Percentiles rank a stretch among this genome's conserved stretches.
These are phyloP conservation scores for Eulemur macaco DNA, from an alignment of 2,113 vertebrate species.

Conservation along the genomic window DNA sequence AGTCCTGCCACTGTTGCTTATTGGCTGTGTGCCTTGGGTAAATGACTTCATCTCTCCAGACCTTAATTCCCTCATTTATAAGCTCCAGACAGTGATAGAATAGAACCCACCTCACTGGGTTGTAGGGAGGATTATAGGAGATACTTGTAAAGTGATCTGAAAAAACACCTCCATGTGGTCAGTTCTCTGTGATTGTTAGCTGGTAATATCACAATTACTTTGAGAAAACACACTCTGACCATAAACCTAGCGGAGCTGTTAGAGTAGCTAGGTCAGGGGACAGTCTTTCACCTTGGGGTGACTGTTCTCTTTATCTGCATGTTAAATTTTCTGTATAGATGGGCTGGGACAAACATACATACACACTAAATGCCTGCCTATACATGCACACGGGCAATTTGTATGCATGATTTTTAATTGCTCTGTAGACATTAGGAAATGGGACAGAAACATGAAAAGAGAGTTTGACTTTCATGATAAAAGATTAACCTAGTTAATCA, in stretches of 20 bases:
- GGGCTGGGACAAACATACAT: neutral
- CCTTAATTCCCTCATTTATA: neutral
- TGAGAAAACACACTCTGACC: neutral
- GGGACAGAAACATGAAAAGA: neutral
- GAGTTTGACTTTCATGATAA: neutral
- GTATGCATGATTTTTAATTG: neutral
- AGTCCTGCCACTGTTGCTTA: neutral
- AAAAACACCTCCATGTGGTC: neutral
- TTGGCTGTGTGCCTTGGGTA: neutral
- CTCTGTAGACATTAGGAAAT: neutral
- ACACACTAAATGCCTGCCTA: too few relatives aligned
- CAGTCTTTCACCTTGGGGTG: neutral
- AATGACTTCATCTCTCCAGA: neutral
- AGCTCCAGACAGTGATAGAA: neutral
- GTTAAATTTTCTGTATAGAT: neutral
- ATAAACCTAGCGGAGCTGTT: neutral
- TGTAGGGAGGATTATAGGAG: neutral
- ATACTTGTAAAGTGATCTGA: too few relatives aligned
- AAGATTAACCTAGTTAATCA: neutral
- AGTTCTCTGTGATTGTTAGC: neutral
- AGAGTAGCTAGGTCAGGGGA: neutral
- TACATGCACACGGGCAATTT: neutral
- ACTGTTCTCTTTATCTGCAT: neutral
- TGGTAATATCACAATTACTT: accelerated
- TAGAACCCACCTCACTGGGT: neutral